These are phyloP conservation scores for Imbricaverruca yamaguchii DNA, from an alignment of 2,888 invertebrate species.

Conservation along the genomic window DNA sequence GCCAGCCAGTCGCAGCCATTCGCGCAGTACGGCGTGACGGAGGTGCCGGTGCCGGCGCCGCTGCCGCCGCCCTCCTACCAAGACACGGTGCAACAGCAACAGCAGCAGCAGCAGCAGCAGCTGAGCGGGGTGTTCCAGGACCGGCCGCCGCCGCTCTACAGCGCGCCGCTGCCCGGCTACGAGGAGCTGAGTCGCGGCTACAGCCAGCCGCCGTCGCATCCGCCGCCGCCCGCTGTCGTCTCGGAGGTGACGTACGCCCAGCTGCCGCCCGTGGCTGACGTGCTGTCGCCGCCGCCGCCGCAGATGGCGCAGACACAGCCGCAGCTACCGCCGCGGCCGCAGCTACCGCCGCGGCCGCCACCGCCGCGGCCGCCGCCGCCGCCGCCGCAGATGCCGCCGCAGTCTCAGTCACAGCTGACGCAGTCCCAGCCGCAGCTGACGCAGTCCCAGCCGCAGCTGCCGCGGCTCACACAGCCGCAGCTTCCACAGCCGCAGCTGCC, in stretches of 20 bases:
- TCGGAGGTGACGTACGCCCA: neutral
- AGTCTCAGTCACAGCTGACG: neutral
- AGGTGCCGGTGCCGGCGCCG: neutral
- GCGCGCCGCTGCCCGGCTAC: conserved; percentile 16
- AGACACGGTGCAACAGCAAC: neutral
- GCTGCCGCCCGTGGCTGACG: neutral
- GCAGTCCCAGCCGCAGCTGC: neutral
- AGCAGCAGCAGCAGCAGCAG: conserved; percentile 16
- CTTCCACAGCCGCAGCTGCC: neutral
- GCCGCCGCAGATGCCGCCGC: no score
- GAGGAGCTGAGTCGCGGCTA: conserved; percentile 11
- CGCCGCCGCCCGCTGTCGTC: neutral
- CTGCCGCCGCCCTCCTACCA: conserved; percentile 2
- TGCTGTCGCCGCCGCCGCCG: neutral
- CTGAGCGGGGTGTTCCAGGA: neutral
- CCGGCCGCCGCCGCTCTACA: conserved; percentile 17
- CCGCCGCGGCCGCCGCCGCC: neutral
- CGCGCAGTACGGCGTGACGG: neutral
- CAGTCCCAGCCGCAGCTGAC: neutral
- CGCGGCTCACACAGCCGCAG: neutral
- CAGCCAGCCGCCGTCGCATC: neutral
- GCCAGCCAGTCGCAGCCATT: neutral
- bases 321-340: neutral
- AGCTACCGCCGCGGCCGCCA: no score
- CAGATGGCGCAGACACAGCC: neutral